Evolutionary conservation across 2,113 vertebrate species (phyloP).

Genomic region (Cephalopterus ornatus): DNA sequence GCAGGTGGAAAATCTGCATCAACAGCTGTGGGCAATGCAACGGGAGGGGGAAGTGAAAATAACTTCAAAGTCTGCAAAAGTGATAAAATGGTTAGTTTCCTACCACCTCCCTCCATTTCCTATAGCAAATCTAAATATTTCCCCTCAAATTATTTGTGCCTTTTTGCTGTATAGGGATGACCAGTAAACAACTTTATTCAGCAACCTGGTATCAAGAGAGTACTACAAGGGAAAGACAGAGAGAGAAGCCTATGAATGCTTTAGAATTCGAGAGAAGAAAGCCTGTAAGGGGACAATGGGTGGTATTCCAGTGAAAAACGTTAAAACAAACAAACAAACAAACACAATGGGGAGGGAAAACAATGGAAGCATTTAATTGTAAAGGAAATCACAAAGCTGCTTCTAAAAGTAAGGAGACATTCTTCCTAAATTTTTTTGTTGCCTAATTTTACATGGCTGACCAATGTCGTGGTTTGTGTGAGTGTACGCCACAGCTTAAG

Average conservation of each 20-base stretch:
- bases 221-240: neutral
- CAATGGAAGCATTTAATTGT: neutral
- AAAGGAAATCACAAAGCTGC: neutral
- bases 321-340: neutral
- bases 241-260: neutral
- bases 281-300: neutral
- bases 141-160: neutral
- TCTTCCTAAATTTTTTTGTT: neutral
- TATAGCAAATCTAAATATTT: slow-evolving; percentile 9
- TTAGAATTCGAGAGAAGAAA: neutral
- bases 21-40: neutral
- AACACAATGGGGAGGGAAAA: neutral
- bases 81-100: slow-evolving; percentile 30
- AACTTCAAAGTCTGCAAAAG: slow-evolving; percentile 16
- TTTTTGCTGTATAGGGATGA: neutral
- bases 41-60: neutral
- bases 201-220: neutral
- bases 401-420: neutral
- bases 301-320: neutral
- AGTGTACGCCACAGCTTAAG: neutral
- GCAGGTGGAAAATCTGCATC: neutral
- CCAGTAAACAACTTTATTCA: slow-evolving; percentile 19
- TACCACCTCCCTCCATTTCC: neutral
- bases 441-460: neutral
- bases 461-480: neutral